Percentiles rank a stretch among this genome's conserved stretches.
phyloP scores from a whole-genome alignment of 2,888 invertebrate genomes.

The Exocentrus adspersus region DNA sequence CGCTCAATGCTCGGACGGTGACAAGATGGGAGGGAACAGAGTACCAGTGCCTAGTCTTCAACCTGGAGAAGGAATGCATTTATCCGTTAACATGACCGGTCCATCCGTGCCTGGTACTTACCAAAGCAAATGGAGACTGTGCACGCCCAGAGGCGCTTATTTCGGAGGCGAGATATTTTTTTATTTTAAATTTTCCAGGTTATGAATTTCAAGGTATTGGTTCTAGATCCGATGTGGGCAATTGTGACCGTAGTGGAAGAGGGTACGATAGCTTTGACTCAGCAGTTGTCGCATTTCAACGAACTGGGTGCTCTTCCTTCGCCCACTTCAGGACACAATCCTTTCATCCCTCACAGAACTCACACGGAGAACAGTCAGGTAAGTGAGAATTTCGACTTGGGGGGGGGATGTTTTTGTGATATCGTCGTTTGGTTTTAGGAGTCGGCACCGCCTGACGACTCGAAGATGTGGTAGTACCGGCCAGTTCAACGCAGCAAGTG shows the following conservation, averaged over 20 bases:
- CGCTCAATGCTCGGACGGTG: constrained; percentile 75
- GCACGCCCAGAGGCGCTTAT: constrained; percentile 85
- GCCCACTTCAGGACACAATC: constrained; percentile 51
- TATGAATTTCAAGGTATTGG: background rate
- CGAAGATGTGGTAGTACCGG: constrained; percentile 46
- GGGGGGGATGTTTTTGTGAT: too few relatives aligned
- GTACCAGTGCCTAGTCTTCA: constrained; percentile 76
- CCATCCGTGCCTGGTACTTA: constrained; percentile 80
- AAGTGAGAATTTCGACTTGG: too few relatives aligned
- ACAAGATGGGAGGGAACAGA: constrained; percentile 67
- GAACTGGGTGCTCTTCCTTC: constrained; percentile 63
- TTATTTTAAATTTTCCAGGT: background rate
- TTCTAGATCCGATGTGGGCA: constrained; percentile 81
- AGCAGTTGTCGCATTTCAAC: constrained; percentile 75
- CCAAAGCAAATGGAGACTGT: constrained; percentile 90
- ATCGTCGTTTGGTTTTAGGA: too few relatives aligned
- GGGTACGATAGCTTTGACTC: constrained; percentile 82
- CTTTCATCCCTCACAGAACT: constrained; percentile 51
- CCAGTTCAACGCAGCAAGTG: constrained; percentile 40
- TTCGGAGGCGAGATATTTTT: constrained; percentile 84
- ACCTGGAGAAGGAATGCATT: constrained; percentile 80
- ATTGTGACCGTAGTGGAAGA: constrained; percentile 83
- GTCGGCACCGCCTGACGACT: constrained; percentile 45
- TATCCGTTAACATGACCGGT: constrained; percentile 83
- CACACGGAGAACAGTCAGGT: constrained; percentile 51